Evolutionary conservation across 2,888 invertebrate species (phyloP), one percentile per base, ranked within the genome.

Genomic region (Hetaerina titia): DNA sequence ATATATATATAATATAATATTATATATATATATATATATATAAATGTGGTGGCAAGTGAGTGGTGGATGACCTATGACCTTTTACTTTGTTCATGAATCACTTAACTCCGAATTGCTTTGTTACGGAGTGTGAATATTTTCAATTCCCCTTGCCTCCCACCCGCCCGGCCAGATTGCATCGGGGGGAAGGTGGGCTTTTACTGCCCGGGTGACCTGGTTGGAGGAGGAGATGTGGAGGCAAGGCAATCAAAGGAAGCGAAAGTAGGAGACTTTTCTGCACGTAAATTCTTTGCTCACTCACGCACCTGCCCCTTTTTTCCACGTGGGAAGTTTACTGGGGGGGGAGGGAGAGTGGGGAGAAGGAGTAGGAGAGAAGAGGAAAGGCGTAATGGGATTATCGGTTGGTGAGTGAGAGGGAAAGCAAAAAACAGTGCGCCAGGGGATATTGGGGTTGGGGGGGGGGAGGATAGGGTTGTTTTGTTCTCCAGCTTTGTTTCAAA

Each of bases 231-330:
- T 25, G 25, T 31, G 11, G 81, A 81, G 31, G 81, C 81, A n/a
- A 81, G 81, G 81, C 81, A 81, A 81, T 81, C 81, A 81, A 81
- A 31, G 81, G 22, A 81, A 31, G 81, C 81, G 31, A 81, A 25
- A 31, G 81, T 7, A 9, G n/a, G 81, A 81, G 81, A 81, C 57
- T 57, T 56, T 58, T 56, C 89, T 56, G 22, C 89, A 58, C 89
- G n/a, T 58, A 56, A 56, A 58, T n/a, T 89, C 89, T n/a, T 89
- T 57, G 22, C 89, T 58, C n/a, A n/a, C n/a, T 89, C 58, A 57
- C 22, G 58, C 89, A 89, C 89, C 89, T 89, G 89, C 89, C 57
- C 58, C 57, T 89, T 89, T 88, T 89, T 89, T 89, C 57, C 57
- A 58, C 89, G 89, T 58, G 89, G 89, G 89, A 13, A 57, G 25